A percentile compares a stretch with the other conserved stretches of the same genome.
Evolutionary conservation across 2,888 invertebrate species (phyloP).

Genomic region (Clunio marinus): DNA sequence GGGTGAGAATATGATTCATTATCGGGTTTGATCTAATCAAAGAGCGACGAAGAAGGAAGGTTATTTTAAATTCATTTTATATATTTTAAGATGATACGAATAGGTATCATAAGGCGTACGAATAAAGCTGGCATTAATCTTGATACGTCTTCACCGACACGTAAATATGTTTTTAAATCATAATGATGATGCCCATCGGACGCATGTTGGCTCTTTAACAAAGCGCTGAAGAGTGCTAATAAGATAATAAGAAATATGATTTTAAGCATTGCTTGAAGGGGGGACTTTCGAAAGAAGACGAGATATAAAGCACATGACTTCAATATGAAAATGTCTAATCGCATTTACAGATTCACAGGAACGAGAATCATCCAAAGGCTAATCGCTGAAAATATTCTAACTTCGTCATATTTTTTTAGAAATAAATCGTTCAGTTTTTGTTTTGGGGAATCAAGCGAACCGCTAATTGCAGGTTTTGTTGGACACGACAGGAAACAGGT

Average conservation of each 20-base stretch:
- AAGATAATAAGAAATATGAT: conserved; percentile 36
- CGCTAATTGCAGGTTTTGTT: conserved; percentile 1
- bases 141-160: conserved; percentile 28
- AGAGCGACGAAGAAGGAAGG: background rate
- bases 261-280: conserved; percentile 28
- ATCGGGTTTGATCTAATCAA: conserved; percentile 17
- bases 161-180: conserved; percentile 34
- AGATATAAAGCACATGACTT: conserved; percentile 22
- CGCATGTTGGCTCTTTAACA: conserved; percentile 27
- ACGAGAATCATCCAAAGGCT: background rate
- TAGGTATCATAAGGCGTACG: background rate
- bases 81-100: background rate
- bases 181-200: conserved; percentile 36
- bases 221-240: conserved; percentile 39
- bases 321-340: conserved; percentile 29
- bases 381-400: background rate
- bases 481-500: conserved; percentile 2
- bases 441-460: background rate
- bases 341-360: background rate
- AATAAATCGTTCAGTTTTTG: background rate
- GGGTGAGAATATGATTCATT: conserved; percentile 39
- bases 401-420: too few species aligned
- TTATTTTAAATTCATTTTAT: background rate
- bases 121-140: background rate
- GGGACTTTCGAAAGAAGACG: background rate